Evolutionary conservation across 2,797 vertebrate genomes (phyloP), one percentile per base, ranked within the genome.

Genomic region (Pseudocheirus occidentalis): DNA sequence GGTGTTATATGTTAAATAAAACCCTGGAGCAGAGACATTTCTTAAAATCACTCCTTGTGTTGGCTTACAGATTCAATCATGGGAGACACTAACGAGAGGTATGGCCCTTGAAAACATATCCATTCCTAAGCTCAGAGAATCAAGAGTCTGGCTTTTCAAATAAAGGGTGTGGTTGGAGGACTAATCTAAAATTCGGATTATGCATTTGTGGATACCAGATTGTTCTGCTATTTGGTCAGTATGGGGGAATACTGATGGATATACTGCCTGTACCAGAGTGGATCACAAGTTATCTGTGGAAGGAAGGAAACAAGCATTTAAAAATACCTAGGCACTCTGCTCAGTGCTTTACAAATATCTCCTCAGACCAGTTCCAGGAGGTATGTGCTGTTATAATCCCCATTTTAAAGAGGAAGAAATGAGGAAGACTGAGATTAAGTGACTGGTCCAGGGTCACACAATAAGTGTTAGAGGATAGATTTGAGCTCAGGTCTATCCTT

Each of bases 161-260:
- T 92, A 66, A 95, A 58, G 28, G 90, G 92, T 93, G 92, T 92
- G 73, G 95, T 91, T 54, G 91, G 24, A 46, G 57, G 14, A 97
- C 21, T 31, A 27, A 7, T 46, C 95, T 56, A 94, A 58, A 92
- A 34, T 56, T 94, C 56, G 94, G 40, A 73, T 40, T 66, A 40
- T 27, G 73, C 13, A n/a, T 5, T 91, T 95, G 73, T 93, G 21
- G 3, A 27, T 21, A 46, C n/a, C 9, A 31, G 40, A 46, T n/a
- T 81, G 46, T 46, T 81, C 73, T 81, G 73, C 46, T 40, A 46
- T 11, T 21, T 81, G 40, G n/a, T 46, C 40, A 81, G 21, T 40
- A 46, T 81, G 40, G n/a, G 21, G 40, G 29, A 81, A 81, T 73
- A 81, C 2, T 2, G 21, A 46, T 21, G 46, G 18, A 81, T 81